Evolutionary conservation across 2,797 vertebrate genomes (phyloP), one percentile per base, ranked within the genome.

Genomic region (Chaetodon trifasciatus): DNA sequence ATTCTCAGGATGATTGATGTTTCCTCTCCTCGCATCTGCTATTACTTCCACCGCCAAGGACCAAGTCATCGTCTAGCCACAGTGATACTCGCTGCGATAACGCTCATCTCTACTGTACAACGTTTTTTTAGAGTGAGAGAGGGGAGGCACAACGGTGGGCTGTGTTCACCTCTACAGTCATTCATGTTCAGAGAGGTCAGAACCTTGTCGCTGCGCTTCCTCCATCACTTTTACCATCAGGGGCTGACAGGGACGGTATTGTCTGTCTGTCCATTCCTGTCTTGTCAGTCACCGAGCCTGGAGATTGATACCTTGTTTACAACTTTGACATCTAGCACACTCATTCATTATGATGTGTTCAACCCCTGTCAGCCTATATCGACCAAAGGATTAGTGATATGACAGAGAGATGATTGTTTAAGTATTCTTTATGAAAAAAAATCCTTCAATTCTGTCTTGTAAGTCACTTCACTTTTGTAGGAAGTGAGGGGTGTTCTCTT

Each of bases 21-120:
- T 93, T 95, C 92, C 92, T 90, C 84, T 89, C 72, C 37, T 76
- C 82, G 89, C 80, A 86, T 93, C 89, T 88, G 86, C 90, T 84
- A 24, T 86, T 91, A 76, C 90, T 89, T 91, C 87, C 86, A 77
- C 72, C 81, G 85, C 87, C 88, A 87, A 66, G 65, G 49, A 68
- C 74, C 53, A 53, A 78, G 84, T 82, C 78, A 78, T 65, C 74
- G 77, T 91, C 90, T 83, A 50, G 64, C 78, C 90, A 70, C 82
- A 85, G 67, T 78, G 84, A 84, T 87, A 72, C 84, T 71, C 19
- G 24, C 23, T 49, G 63, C 68, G 76, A 84, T 84, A 85, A 79
- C 62, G 75, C 63, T 70, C 50, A 17, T 75, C 79, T 70, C 81
- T 62, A 76, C 58, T 75, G 52, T 57, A n/a, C 44, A 19, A 75